Base-by-base conservation (phyloP, 2,888 invertebrate genomes). In the Euplagia quadripunctaria region DNA sequence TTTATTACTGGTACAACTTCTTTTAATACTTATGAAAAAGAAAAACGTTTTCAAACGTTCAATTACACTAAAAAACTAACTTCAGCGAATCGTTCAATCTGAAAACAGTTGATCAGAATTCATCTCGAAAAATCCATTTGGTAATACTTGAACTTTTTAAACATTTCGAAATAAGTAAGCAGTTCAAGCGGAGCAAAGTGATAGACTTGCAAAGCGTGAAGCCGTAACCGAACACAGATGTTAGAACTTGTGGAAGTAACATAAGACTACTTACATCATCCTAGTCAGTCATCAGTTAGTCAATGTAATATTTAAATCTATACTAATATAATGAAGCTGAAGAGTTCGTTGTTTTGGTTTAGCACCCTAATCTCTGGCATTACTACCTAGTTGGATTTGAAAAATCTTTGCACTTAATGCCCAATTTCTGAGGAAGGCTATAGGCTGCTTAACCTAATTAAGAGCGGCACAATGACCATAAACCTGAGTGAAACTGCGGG, bases 111-210 rank as follows among this genome's bases (percentile, higher is more conserved):
- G 72, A 79, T 86, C 83, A 85, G 84, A 86, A 87, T 87, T 88
- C 85, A 83, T 86, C 79, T 81, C 77, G 84, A 86, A 84, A 88
- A 90, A 89, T 86, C 85, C 85, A 87, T 90, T 91, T 84, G 81
- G 86, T 89, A 90, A 90, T 90, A 86, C 85, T 84, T 82, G 82
- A 91, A 93, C 88, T 92, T 93, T 91, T 91, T 88, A 91, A 93
- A 90, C 90, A 90, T 91, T 90, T 85, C 88, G 86, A 90, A 92
- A 92, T 92, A 93, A 91, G 90, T 91, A 90, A 91, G 87, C 89
- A 89, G 89, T 91, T 91, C 88, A 89, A 91, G 93, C 90, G 89
- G 88, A 92, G 89, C 91, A 90, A 76, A 88, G 90, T 91, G 89
- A 87, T 88, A 88, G 89, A 90, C 89, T 88, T 87, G 84, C 89